Evolutionary conservation across 2,113 vertebrate genomes (phyloP), one percentile per base, ranked within the genome.

Genomic region (Mus pahari): DNA sequence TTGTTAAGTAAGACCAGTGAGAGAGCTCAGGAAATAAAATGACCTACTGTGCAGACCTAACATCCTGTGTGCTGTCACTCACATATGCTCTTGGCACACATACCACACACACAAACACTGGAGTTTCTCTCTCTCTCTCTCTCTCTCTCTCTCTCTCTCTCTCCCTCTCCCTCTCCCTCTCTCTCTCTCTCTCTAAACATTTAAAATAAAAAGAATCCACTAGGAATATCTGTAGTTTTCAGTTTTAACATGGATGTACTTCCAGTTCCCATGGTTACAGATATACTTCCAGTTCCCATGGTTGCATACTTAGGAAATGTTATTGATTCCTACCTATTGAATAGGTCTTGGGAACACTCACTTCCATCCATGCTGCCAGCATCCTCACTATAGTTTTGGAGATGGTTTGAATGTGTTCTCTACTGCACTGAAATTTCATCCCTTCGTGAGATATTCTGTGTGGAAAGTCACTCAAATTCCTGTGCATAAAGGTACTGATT

Each of bases 291-390:
- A 58, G 3, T 77, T 90, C 50, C 58, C 28, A 73, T 75, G 55
- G 68, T 83, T 92, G 94, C 1, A 83, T 66, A 60, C 36, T 92
- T 82, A 87, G 26, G 3, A 87, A 94, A 55, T 83, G 75, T 90
- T 48, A 78, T 6, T 60, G 79, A 83, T 87, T 79, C 74, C 86
- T 73, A 87, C 36, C 42, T 87, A 92, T 55, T 68, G 71, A 74
- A 55, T 7, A 84, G 17, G 55, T 88, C 24, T 68, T 68, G 58
- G 48, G 78, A 94, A 82, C 86, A 39, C 60, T 39, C 87, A 62
- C 36, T 93, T 89, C 50, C 62, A 26, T 22, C 74, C 24, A 7
- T 31, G 5, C 36, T 82, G 74, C 48, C 22, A 55, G 39, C 19
- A 31, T 58, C 39, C 17, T 60, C 16, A 36, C 83, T 86, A 11